A percentile compares a stretch with the other conserved stretches of the same genome.
These are phyloP conservation scores for Drosophila anceps DNA, from an alignment of 2,888 invertebrate species.

Conservation along the genomic window DNA sequence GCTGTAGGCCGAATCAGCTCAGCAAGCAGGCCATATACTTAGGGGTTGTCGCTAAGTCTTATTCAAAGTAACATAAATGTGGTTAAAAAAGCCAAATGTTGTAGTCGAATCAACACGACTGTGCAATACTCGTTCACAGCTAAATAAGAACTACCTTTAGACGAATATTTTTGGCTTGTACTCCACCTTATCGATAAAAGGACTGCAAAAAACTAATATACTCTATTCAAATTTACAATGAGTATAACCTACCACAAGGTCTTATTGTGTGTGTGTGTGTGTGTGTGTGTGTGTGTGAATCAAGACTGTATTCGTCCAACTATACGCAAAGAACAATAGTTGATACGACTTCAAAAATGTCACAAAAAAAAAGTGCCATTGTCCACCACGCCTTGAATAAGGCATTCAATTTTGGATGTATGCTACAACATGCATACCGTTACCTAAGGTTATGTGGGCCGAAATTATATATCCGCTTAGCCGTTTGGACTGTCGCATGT, in stretches of 20 bases:
- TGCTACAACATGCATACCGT: slow-evolving; percentile 12
- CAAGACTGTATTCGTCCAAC: background rate
- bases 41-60: slow-evolving; percentile 1
- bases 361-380: background rate
- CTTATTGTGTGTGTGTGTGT: background rate
- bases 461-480: slow-evolving; percentile 71
- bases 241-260: background rate
- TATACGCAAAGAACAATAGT: background rate
- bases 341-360: slow-evolving; percentile 4
- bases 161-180: background rate
- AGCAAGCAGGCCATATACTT: slow-evolving; percentile 20
- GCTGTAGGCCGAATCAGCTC: slow-evolving; percentile 13
- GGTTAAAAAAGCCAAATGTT: background rate
- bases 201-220: background rate
- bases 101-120: background rate
- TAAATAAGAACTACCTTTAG: background rate
- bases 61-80: background rate
- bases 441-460: slow-evolving; percentile 9
- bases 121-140: background rate
- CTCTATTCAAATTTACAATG: background rate
- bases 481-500: slow-evolving; percentile 57
- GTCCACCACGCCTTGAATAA: slow-evolving; percentile 5
- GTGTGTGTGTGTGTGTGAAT: background rate
- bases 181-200: background rate
- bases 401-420: slow-evolving; percentile 13